These are phyloP conservation scores for Callimico goeldii DNA, from an alignment of 2,797 vertebrate genomes.

Conservation along the genomic window DNA sequence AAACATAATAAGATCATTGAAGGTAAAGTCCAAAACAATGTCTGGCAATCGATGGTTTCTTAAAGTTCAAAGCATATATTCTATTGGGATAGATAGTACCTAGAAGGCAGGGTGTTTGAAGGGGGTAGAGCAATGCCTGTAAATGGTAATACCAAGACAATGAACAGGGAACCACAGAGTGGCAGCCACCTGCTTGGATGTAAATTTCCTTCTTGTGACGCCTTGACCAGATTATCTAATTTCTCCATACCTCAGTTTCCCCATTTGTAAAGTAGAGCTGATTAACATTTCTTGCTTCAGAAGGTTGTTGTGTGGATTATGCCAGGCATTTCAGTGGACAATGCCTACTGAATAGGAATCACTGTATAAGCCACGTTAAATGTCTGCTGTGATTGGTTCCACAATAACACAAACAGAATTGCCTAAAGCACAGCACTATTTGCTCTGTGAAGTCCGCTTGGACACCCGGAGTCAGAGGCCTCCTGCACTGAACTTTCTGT, in stretches of 20 bases:
- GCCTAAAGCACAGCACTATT: no score
- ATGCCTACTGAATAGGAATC: neutral
- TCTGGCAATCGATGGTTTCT: neutral
- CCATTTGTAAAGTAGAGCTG: neutral
- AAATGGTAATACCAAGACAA: neutral
- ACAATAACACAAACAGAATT: no score
- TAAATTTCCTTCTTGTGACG: neutral
- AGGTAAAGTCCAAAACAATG: neutral
- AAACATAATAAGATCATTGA: neutral
- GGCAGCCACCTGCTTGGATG: neutral
- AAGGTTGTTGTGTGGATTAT: neutral
- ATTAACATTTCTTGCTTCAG: neutral
- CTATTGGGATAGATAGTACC: no score
- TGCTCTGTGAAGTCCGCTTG: neutral
- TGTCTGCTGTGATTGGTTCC: neutral
- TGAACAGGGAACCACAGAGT: fast-evolving
- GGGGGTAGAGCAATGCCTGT: neutral
- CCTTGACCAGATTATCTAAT: neutral
- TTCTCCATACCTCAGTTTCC: neutral
- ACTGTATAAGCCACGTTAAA: neutral
- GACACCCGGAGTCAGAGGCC: fast-evolving
- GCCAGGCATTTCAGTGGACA: neutral
- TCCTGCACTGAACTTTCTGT: no score
- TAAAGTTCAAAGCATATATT: neutral
- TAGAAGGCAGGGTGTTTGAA: neutral